These are phyloP conservation scores for Sepiola atlantica DNA, from an alignment of 2,888 invertebrate genomes.

Conservation along the genomic window DNA sequence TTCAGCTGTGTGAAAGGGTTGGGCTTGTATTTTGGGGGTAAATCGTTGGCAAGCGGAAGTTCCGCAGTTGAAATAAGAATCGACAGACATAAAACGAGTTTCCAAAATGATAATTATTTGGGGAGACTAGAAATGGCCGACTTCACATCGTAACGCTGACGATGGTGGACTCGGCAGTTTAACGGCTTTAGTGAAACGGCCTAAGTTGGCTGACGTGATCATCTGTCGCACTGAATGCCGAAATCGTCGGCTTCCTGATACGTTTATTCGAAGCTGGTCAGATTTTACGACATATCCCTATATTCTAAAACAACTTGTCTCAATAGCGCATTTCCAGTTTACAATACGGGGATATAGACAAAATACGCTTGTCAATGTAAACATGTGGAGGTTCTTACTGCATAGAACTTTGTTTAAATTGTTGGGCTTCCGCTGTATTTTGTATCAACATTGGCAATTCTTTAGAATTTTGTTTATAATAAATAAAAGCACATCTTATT, in stretches of 20 bases:
- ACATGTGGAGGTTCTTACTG: too few relatives aligned
- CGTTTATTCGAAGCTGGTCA: neutral
- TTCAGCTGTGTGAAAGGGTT: neutral
- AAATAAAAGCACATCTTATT: too few relatives aligned
- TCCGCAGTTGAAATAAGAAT: neutral
- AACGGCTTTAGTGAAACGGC: neutral
- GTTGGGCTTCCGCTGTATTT: too few relatives aligned
- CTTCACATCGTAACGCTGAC: neutral
- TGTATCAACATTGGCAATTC: too few relatives aligned
- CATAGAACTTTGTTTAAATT: too few relatives aligned
- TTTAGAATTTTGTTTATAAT: too few relatives aligned
- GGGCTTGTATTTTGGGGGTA: neutral
- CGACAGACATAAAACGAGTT: neutral
- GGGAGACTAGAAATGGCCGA: neutral
- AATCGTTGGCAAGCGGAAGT: neutral
- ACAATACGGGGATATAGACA: too few relatives aligned
- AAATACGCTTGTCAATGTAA: too few relatives aligned
- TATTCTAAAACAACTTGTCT: neutral
- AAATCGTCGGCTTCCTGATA: neutral
- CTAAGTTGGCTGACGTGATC: neutral
- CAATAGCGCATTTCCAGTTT: neutral
- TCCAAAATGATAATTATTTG: slow-evolving; percentile 32
- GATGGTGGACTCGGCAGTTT: neutral
- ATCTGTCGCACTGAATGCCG: neutral
- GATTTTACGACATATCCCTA: neutral